Percentiles rank a stretch among this genome's conserved stretches.
Evolutionary conservation across 2,888 invertebrate species (phyloP).

Genomic region (Geotrupes spiniger): DNA sequence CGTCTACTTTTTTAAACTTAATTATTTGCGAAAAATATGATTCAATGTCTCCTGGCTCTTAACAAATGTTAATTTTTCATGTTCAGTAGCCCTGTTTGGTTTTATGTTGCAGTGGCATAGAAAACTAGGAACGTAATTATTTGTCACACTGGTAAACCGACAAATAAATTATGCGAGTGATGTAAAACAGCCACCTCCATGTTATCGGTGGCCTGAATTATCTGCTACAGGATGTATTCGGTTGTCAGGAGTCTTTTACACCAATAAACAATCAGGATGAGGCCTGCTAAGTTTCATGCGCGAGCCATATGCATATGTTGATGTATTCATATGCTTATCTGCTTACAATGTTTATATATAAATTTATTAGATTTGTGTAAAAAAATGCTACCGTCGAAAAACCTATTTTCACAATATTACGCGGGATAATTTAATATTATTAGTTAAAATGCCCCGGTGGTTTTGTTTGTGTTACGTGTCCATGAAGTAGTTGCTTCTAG

Average conservation of each 20-base stretch:
- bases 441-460: slow-evolving; percentile 3
- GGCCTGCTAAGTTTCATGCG: slow-evolving; percentile 29
- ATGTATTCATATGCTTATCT: slow-evolving; percentile 27
- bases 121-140: too few relatives aligned
- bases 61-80: too few relatives aligned
- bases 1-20: too few relatives aligned
- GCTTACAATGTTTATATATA: slow-evolving; percentile 22
- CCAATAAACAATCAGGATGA: slow-evolving; percentile 32
- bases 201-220: slow-evolving; percentile 22
- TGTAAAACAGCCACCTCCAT: slow-evolving; percentile 13
- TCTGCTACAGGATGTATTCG: slow-evolving; percentile 30
- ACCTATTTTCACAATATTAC: neutral
- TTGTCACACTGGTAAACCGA: slow-evolving; percentile 7
- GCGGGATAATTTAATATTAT: slow-evolving; percentile 2
- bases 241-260: slow-evolving; percentile 33
- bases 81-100: too few relatives aligned
- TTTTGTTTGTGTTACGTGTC: too few relatives aligned
- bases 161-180: slow-evolving; percentile 17
- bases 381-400: slow-evolving; percentile 9
- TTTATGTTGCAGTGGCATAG: too few relatives aligned
- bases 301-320: slow-evolving; percentile 34
- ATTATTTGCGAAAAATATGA: too few relatives aligned
- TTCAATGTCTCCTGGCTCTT: too few relatives aligned
- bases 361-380: slow-evolving; percentile 23
- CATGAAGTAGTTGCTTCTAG: too few relatives aligned